phyloP scores from a whole-genome alignment of 2,888 invertebrate species.

The Iselma pallidipennis region DNA sequence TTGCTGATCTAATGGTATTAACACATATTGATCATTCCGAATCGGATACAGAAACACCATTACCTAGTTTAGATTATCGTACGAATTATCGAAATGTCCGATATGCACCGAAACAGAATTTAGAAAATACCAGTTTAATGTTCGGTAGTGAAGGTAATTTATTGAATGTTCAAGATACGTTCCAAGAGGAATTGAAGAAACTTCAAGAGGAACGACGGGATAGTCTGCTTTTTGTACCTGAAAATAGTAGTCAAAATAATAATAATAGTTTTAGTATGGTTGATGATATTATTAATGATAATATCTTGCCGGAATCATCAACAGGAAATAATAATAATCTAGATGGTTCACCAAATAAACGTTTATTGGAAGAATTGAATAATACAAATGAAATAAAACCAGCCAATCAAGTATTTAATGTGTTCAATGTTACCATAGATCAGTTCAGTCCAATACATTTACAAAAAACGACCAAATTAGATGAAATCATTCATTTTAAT shows the following conservation, averaged over 20 bases:
- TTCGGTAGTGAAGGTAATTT: slow-evolving; percentile 64
- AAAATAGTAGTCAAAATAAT: slow-evolving; percentile 42
- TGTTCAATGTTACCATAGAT: slow-evolving; percentile 53
- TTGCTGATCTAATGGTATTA: slow-evolving; percentile 68
- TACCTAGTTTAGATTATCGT: slow-evolving; percentile 52
- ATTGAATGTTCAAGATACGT: slow-evolving; percentile 59
- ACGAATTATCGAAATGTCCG: slow-evolving; percentile 53
- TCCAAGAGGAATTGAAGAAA: slow-evolving; percentile 60
- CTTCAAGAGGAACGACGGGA: slow-evolving; percentile 55
- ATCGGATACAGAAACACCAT: slow-evolving; percentile 61
- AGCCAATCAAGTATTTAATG: slow-evolving; percentile 51
- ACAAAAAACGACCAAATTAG: slow-evolving; percentile 31
- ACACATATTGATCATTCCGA: slow-evolving; percentile 68
- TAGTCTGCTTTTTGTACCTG: slow-evolving; percentile 56
- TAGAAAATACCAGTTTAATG: slow-evolving; percentile 48
- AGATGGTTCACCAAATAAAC: slow-evolving; percentile 34
- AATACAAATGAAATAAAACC: slow-evolving; percentile 49
- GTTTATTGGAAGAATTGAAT: slow-evolving; percentile 48
- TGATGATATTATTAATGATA: slow-evolving; percentile 22
- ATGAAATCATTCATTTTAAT: slow-evolving; percentile 35
- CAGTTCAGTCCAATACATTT: slow-evolving; percentile 41
- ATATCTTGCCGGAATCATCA: background rate
- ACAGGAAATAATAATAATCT: slow-evolving; percentile 9
- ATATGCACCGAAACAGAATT: slow-evolving; percentile 47
- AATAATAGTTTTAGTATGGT: too few relatives aligned